Conservation (phyloP, 2,888 invertebrate genomes). For the Dendrolimus houi region DNA sequence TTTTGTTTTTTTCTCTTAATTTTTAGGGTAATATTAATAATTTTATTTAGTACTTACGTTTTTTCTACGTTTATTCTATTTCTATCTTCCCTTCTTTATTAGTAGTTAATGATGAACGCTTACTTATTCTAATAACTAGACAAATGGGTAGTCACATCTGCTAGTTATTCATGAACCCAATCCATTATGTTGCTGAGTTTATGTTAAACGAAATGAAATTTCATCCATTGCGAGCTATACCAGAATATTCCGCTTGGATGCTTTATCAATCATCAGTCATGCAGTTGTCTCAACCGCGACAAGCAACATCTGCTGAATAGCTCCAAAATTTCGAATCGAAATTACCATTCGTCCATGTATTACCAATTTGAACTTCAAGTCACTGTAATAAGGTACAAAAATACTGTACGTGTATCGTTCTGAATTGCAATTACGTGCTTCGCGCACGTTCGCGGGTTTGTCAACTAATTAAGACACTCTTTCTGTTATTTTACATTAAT, state of each 20-base stretch:
- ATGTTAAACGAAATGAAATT: background rate
- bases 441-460: slow-evolving; percentile 35
- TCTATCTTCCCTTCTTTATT: too few species aligned
- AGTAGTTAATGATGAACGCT: too few species aligned
- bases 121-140: too few species aligned
- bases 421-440: slow-evolving; percentile 44
- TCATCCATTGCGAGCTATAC: background rate
- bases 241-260: background rate
- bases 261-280: background rate
- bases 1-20: too few species aligned
- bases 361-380: background rate
- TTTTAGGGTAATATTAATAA: too few species aligned
- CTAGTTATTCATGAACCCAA: too few species aligned
- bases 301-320: background rate
- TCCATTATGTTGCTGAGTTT: too few species aligned
- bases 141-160: too few species aligned
- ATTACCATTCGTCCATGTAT: background rate
- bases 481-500: slow-evolving; percentile 25
- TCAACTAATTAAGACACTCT: slow-evolving; percentile 43
- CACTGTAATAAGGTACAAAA: background rate
- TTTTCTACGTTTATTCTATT: too few species aligned
- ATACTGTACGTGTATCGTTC: slow-evolving; percentile 3
- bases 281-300: background rate
- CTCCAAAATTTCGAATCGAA: background rate
- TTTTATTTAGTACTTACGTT: too few species aligned